Evolutionary conservation across 2,113 vertebrate species (phyloP).

Genomic region (Nanorana parkeri): DNA sequence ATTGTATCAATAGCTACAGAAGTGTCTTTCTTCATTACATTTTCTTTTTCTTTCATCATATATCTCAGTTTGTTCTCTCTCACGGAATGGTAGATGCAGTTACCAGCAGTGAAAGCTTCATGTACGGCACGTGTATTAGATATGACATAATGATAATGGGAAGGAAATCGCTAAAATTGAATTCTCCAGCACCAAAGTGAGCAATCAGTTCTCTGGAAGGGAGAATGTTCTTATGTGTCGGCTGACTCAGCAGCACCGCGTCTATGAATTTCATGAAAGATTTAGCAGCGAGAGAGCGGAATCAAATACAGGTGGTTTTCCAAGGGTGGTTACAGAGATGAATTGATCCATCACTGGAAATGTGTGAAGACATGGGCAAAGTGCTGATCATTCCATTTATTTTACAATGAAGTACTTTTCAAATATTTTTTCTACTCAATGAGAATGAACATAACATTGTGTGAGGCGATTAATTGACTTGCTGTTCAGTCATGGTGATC

Average conservation of each 20-base stretch:
- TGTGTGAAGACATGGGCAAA: conserved; percentile 49
- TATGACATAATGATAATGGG: conserved; percentile 50
- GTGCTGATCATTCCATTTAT: conserved; percentile 56
- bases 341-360: conserved; percentile 55
- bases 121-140: conserved; percentile 32
- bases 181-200: conserved; percentile 46
- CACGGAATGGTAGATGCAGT: not conserved
- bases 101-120: conserved; percentile 19
- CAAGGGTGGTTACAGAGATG: conserved; percentile 48
- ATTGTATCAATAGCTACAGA: not conserved
- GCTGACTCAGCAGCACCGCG: conserved; percentile 52
- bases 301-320: conserved; percentile 51
- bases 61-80: not conserved
- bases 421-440: conserved; percentile 44
- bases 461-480: conserved; percentile 32
- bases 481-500: conserved; percentile 15
- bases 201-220: conserved; percentile 47
- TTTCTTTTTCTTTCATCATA: not conserved
- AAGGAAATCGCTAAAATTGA: conserved; percentile 53
- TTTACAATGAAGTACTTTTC: conserved; percentile 51
- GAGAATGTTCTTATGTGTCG: conserved; percentile 48
- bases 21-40: not conserved
- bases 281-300: conserved; percentile 48
- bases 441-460: conserved; percentile 17
- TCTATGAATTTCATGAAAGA: conserved; percentile 57